These are phyloP conservation scores for Gymnoscelis rufifasciata DNA, from an alignment of 2,888 invertebrate species.

Conservation along the genomic window DNA sequence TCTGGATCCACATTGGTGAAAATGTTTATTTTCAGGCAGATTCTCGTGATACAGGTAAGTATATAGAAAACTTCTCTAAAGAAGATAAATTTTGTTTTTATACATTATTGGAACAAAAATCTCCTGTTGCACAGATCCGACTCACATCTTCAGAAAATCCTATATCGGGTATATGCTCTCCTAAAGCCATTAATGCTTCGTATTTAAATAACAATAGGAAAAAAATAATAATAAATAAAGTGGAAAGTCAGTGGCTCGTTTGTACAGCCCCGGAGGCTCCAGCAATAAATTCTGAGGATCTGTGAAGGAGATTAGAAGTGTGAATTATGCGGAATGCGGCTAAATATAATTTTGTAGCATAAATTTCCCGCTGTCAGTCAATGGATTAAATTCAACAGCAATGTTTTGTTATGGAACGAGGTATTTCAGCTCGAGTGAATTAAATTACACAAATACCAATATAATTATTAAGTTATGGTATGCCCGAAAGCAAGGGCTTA, in stretches of 20 bases:
- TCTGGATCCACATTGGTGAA: no score
- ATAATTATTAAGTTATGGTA: not conserved
- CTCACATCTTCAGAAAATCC: no score
- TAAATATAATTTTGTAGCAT: conserved; percentile 14
- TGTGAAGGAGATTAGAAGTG: conserved; percentile 23
- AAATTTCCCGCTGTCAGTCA: conserved; percentile 7
- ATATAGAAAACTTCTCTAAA: no score
- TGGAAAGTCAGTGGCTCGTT: not conserved
- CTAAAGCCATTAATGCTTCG: no score
- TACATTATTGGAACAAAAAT: no score
- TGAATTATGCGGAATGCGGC: conserved; percentile 17
- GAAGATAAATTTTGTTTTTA: no score
- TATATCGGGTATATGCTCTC: no score
- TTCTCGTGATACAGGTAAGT: no score
- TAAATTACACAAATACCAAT: conserved; percentile 4
- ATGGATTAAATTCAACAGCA: conserved; percentile 7
- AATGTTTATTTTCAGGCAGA: no score
- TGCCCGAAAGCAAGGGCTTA: not conserved
- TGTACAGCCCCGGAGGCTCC: conserved; percentile 4
- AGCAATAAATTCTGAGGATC: conserved; percentile 28
- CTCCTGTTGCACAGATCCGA: no score
- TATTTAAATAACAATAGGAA: no score
- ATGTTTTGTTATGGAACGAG: conserved; percentile 4
- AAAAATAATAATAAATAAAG: no score
- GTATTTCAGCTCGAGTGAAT: not conserved